Base-by-base conservation (phyloP, 2,888 invertebrate species). In the Drosophila falleni region DNA sequence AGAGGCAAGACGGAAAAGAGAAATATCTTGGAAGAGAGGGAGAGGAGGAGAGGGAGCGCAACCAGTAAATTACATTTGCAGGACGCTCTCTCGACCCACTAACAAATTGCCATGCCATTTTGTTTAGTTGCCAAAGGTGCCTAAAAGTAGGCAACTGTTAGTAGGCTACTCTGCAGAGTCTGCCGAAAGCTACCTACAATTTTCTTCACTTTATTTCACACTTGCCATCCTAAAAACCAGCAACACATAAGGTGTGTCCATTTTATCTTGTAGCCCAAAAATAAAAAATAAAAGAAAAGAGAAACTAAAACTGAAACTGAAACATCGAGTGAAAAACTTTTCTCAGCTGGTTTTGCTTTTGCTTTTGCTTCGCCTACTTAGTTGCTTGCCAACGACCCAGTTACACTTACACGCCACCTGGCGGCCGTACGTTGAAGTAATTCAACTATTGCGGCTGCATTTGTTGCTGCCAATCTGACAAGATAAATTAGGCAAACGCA, bases 171-270 rank as follows among this genome's bases (percentile, higher is more conserved):
- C 23, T 26, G 29, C 62, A 33, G 31, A 46, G 44, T 35, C 23
- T 26, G 29, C 62, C 44, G 31, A 46, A 47, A 49, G 61, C 42
- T 54, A 67, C 54, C 69, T 44, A 64, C 62, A 71, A 84, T 87
- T 85, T 86, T 77, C 85, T 74, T 74, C 80, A 88, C 68, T 88
- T 86, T 88, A 84, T 84, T 88, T 84, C 87, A 84, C 85, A 87
- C 84, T 73, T 70, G 69, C 50, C 61, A 58, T 62, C 51, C 42
- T 66, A 60, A 49, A 59, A 84, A 66, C 67, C 65, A 65, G 53
- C 19, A 56, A 66, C 74, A 87, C 77, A 83, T 70, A 86, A 82
- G 86, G 86, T 77, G 78, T 84, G 89, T 87, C 87, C 84, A 77
- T 78, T 84, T 88, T 84, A 86, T 84, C 83, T 85, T 73, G 67